Evolutionary conservation across 2,113 vertebrate species (phyloP).

Genomic region (Trichomycterus rosablanca): DNA sequence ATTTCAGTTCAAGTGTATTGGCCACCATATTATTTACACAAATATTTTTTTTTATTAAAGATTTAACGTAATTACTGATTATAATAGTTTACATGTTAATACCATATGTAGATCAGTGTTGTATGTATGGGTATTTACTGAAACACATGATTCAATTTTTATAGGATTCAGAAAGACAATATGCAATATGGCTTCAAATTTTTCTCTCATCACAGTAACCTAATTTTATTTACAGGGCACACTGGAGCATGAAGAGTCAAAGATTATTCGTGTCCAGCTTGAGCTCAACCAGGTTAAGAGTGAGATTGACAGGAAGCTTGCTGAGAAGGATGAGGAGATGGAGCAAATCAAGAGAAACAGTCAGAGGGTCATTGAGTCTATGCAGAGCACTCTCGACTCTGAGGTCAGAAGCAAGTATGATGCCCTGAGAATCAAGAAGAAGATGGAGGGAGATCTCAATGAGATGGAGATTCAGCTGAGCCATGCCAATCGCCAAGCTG

Average conservation of each 20-base stretch:
- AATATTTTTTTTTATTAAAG: too few species aligned
- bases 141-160: too few species aligned
- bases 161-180: too few species aligned
- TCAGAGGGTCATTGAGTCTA: slow-evolving; percentile 63
- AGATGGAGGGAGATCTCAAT: slow-evolving; percentile 74
- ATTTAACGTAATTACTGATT: too few species aligned
- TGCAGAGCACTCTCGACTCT: slow-evolving; percentile 66
- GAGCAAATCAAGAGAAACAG: slow-evolving; percentile 70
- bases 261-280: slow-evolving; percentile 66
- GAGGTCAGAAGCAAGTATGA: slow-evolving; percentile 70
- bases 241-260: slow-evolving; percentile 69
- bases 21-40: too few species aligned
- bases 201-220: too few species aligned
- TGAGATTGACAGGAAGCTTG: slow-evolving; percentile 67
- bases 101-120: too few species aligned
- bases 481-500: slow-evolving; percentile 68
- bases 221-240: slow-evolving; percentile 51
- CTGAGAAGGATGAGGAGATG: slow-evolving; percentile 71
- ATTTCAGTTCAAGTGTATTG: too few species aligned
- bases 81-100: too few species aligned
- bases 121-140: too few species aligned
- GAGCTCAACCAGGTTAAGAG: slow-evolving; percentile 69
- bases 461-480: slow-evolving; percentile 73
- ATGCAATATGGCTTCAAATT: too few species aligned
- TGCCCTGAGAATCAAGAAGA: slow-evolving; percentile 71